Evolutionary conservation across 2,888 invertebrate genomes (phyloP).

Genomic region (Gerosis bhagava): DNA sequence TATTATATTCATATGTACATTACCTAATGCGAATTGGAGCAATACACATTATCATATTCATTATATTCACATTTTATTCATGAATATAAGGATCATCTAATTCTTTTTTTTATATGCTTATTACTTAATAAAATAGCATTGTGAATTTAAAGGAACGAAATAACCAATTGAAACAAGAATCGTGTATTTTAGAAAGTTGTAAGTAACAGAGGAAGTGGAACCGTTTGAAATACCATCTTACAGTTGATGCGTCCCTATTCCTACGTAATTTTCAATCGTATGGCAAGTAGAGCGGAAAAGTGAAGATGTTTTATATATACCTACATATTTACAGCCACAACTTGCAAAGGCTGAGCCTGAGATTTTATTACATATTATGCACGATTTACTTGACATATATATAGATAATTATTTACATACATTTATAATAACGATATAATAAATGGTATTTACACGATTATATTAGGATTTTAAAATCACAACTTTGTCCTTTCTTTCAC

Average conservation of each 20-base stretch:
- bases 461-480: constrained; percentile 46
- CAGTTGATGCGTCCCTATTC: constrained; percentile 42
- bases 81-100: too few species aligned
- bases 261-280: constrained; percentile 42
- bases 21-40: constrained; percentile 46
- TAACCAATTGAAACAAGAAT: constrained; percentile 2
- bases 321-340: constrained; percentile 47
- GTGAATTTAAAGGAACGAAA: too few species aligned
- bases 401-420: constrained; percentile 37
- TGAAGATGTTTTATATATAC: constrained; percentile 41
- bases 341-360: constrained; percentile 39
- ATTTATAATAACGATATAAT: constrained; percentile 40
- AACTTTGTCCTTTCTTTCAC: constrained; percentile 74
- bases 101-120: too few species aligned
- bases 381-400: constrained; percentile 36
- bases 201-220: too few species aligned
- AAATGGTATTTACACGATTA: constrained; percentile 35
- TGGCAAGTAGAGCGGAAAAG: constrained; percentile 44
- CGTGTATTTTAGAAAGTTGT: too few species aligned
- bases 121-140: too few species aligned
- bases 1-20: constrained; percentile 37
- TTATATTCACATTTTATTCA: constrained; percentile 69
- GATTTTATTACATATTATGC: constrained; percentile 20
- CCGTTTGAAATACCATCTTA: constrained; percentile 13
- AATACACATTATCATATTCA: constrained; percentile 64